Conservation (phyloP, 1,140 invertebrate genomes). For the Bombus superbus region DNA sequence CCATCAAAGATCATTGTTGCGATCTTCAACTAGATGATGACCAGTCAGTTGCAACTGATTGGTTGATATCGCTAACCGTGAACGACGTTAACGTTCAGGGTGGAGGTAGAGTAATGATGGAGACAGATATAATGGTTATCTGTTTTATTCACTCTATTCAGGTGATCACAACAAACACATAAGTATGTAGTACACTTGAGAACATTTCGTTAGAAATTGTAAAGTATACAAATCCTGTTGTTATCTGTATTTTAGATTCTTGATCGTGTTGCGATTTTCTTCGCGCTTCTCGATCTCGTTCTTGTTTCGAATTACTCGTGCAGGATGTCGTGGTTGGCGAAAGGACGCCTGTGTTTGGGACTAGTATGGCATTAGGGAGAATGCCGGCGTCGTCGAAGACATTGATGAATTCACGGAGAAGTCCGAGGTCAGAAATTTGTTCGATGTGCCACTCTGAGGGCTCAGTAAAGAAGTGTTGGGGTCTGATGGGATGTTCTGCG, state of each 20-base stretch:
- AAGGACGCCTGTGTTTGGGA: slow-evolving; percentile 63
- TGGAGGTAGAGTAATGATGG: too few species aligned
- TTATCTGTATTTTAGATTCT: slow-evolving; percentile 86
- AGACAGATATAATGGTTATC: too few species aligned
- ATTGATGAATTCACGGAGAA: slow-evolving; percentile 74
- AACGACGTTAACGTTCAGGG: too few species aligned
- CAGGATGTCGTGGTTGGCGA: slow-evolving; percentile 79
- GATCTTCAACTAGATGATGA: too few species aligned
- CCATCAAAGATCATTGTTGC: too few species aligned
- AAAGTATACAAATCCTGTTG: too few species aligned
- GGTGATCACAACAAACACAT: too few species aligned
- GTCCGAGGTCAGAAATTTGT: slow-evolving; percentile 76
- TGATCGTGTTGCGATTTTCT: slow-evolving; percentile 83
- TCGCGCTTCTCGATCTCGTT: slow-evolving; percentile 75
- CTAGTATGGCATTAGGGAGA: slow-evolving; percentile 76
- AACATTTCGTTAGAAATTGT: too few species aligned
- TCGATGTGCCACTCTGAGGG: slow-evolving; percentile 77
- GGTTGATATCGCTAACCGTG: too few species aligned
- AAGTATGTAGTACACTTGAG: too few species aligned
- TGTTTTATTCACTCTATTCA: too few species aligned
- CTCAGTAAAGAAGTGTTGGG: slow-evolving; percentile 74
- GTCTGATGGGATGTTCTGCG: slow-evolving; percentile 77
- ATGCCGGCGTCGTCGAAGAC: slow-evolving; percentile 71
- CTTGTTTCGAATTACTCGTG: slow-evolving; percentile 77
- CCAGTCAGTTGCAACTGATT: too few species aligned